Conservation (phyloP, 2,113 vertebrate genomes). For the Pomatorhinus ruficollis region DNA sequence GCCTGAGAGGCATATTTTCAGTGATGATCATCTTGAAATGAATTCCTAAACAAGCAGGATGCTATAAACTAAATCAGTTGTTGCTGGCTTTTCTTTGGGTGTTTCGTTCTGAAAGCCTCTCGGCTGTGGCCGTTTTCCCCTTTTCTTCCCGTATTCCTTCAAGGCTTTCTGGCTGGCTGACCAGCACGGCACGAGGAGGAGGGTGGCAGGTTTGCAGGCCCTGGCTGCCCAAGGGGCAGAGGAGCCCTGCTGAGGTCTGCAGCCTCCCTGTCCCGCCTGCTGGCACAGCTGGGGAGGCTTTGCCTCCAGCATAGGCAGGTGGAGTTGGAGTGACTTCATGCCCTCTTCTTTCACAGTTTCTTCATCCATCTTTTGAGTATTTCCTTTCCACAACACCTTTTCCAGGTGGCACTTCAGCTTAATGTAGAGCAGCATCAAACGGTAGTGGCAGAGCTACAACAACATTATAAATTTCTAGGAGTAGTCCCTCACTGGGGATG, state of each 20-base stretch:
- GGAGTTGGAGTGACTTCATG: background rate
- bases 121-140: background rate
- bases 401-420: background rate
- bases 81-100: background rate
- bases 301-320: background rate
- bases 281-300: background rate
- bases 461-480: background rate
- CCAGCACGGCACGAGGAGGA: fast-evolving
- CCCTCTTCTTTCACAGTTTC: background rate
- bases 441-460: background rate
- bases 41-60: conserved; percentile 7
- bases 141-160: background rate
- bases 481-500: background rate
- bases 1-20: conserved; percentile 36
- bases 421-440: background rate
- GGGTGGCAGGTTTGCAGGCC: background rate
- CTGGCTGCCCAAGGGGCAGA: background rate
- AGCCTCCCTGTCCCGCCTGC: background rate
- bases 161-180: background rate
- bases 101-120: background rate
- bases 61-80: background rate
- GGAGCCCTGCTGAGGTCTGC: background rate
- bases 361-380: background rate
- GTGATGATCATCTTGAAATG: background rate
- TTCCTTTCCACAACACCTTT: background rate